Base-by-base conservation (phyloP, 2,113 vertebrate genomes). In the Cyanoderma ruficeps region DNA sequence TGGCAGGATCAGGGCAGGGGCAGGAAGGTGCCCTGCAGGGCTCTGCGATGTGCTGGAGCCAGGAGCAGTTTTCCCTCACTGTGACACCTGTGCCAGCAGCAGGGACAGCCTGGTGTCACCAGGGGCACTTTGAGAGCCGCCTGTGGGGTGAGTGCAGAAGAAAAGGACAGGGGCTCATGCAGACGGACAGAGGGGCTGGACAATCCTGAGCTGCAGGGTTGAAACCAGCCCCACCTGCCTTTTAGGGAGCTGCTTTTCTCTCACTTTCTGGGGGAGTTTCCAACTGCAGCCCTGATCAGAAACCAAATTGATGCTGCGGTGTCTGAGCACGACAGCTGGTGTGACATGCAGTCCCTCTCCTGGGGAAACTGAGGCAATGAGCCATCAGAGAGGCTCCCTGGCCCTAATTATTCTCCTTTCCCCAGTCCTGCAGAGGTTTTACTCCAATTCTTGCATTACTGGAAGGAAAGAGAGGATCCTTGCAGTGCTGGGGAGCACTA, bases 131-230 rank as follows among this genome's bases (percentile, higher is more conserved):
- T 12, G 37, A 44, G 90, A 83, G 41, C 20, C 33, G 22, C 25
- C 17, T 18, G 31, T 20, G n/a, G 47, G 50, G 15, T 20, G 4
- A 21, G 67, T 4, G 74, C 61, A 7, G 72, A 11, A 31, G 44
- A 15, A 31, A n/a, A 53, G 28, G n/a, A 25, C 15, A 33, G n/a
- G 9, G 35, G 10, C 19, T 83, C 27, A 15, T 0, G 0, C 1
- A 4, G 13, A 33, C n/a, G 46, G 14, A 22, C 4, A 37, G 52
- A n/a, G 25, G 5, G 24, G 33, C 0, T 1, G 27, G 46, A 19
- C 37, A 44, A 0, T 10, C 37, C 2, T 1, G 20, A 56, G 44
- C 31, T 42, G 44, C 1, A 37, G 37, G 37, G 31, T 13, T 72
- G 47, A 47, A 84, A 64, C 2, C 50, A 56, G 25, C n/a, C 53